Conservation (phyloP, 2,888 invertebrate species). For the Chironomus tentans region DNA sequence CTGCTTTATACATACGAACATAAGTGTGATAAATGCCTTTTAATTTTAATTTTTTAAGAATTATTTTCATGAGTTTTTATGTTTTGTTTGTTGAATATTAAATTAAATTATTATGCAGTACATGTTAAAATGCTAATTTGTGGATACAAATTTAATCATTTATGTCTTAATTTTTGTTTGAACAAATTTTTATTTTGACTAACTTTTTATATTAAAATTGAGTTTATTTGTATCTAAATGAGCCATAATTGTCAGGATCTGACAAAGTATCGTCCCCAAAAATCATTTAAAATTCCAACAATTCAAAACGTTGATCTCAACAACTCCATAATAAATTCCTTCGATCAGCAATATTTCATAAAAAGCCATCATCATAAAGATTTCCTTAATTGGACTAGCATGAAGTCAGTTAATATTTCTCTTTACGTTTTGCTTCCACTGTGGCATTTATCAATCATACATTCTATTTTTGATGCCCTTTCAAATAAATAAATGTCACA, state of each 20-base stretch:
- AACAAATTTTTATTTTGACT: neutral
- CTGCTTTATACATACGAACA: neutral
- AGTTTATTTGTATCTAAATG: too few relatives aligned
- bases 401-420: neutral
- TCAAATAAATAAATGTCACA: neutral
- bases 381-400: constrained; percentile 1
- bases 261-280: too few relatives aligned
- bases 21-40: neutral
- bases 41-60: neutral
- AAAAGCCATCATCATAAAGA: neutral
- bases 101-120: too few relatives aligned
- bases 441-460: constrained; percentile 18
- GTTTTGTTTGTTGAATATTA: too few relatives aligned
- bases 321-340: too few relatives aligned
- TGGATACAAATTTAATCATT: too few relatives aligned
- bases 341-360: neutral
- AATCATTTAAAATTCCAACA: too few relatives aligned
- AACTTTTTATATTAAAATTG: too few relatives aligned
- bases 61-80: too few relatives aligned
- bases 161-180: neutral
- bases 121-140: too few relatives aligned
- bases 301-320: too few relatives aligned
- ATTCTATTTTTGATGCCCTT: neutral
- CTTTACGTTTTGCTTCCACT: neutral
- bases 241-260: too few relatives aligned